A percentile compares a stretch with the other conserved stretches of the same genome.
Evolutionary conservation across 2,888 invertebrate genomes (phyloP).

Genomic region (Coleophora flavipennella): DNA sequence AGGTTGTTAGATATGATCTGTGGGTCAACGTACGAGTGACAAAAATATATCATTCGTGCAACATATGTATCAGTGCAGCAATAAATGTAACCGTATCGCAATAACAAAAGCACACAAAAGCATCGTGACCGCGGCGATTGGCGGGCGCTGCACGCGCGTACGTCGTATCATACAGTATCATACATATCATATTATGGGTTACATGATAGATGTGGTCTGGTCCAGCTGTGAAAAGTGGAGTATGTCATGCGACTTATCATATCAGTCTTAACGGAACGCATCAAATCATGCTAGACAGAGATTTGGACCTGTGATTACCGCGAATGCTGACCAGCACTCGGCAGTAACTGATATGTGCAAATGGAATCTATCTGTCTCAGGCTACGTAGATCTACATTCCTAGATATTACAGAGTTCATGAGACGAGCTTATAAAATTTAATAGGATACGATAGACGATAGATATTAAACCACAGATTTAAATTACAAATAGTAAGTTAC

Average conservation of each 20-base stretch:
- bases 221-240: slow-evolving; percentile 42
- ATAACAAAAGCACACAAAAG: slow-evolving; percentile 33
- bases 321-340: too few relatives aligned
- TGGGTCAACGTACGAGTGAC: slow-evolving; percentile 45
- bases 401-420: too few relatives aligned
- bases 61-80: slow-evolving; percentile 47
- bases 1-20: slow-evolving; percentile 33
- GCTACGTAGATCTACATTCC: too few relatives aligned
- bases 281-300: neutral
- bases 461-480: too few relatives aligned
- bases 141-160: slow-evolving; percentile 12
- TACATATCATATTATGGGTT: too few relatives aligned
- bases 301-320: too few relatives aligned
- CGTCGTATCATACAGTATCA: slow-evolving; percentile 14
- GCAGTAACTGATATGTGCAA: too few relatives aligned
- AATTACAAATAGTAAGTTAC: too few relatives aligned
- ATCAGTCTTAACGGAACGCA: slow-evolving; percentile 38
- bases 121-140: slow-evolving; percentile 35
- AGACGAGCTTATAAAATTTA: too few relatives aligned
- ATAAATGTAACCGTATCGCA: slow-evolving; percentile 37
- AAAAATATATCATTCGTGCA: slow-evolving; percentile 56
- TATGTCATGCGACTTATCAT: slow-evolving; percentile 56
- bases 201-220: neutral
- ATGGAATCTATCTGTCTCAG: too few relatives aligned
- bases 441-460: too few relatives aligned